Evolutionary conservation across 2,113 vertebrate species (phyloP), one percentile per base, ranked within the genome.

Genomic region (Chaetops frenatus): DNA sequence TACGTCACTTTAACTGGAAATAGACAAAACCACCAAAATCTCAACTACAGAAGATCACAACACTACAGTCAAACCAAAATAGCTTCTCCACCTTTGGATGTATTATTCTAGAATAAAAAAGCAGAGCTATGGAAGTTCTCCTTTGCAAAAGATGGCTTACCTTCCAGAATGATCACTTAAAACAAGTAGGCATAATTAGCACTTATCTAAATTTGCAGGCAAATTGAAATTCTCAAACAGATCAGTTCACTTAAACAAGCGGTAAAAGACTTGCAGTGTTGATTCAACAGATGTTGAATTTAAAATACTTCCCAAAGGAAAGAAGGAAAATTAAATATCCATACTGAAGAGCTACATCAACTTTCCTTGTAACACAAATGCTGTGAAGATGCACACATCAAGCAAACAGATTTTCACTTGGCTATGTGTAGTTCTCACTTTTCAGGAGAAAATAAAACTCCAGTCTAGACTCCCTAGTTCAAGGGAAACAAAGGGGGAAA

Each of bases 351-450:
- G 67, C 10, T 40, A 4, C 5, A 85, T 44, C 35, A 77, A 51
- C 7, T 18, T 28, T 47, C 40, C 62, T 60, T 18, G 15, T 69
- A 61, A 87, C 72, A 78, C 12, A 35, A 67, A 64, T 6, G 51
- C 19, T 53, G 25, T 31, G 45, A 81, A 72, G 50, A 87, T 9
- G 20, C 21, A 56, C 8, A 35, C 31, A 35, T 24, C 16, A 66
- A 67, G 29, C 8, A 60, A 87, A 54, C 8, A 38, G 15, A 5
- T 53, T 76, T 93, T 58, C 62, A 92, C 7, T n/a, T 14, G 17
- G 9, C 8, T 71, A 17, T 0, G 0, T 10, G 15, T 7, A 53
- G 10, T 5, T 60, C 71, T 74, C 53, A 80, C 16, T 61, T 92
- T 48, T 27, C 35, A 44, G 29, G 6, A 62, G 6, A 61, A 80